These are phyloP conservation scores for Leistus spinibarbis DNA, from an alignment of 2,888 invertebrate genomes.

Conservation along the genomic window DNA sequence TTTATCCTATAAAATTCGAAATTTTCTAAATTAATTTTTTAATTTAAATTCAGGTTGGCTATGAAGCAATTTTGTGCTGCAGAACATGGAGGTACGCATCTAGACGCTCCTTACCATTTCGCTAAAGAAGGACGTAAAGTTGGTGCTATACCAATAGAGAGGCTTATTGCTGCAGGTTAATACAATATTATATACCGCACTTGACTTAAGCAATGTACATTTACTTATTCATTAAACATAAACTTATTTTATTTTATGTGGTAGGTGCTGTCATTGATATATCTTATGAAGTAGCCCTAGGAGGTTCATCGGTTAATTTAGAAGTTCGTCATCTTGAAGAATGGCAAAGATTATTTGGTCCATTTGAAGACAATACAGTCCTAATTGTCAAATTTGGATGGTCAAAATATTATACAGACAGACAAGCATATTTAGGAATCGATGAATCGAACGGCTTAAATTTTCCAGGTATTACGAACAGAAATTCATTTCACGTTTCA, in stretches of 20 bases:
- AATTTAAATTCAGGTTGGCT: slow-evolving; percentile 41
- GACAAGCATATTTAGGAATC: slow-evolving; percentile 57
- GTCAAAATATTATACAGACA: slow-evolving; percentile 59
- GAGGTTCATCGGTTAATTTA: slow-evolving; percentile 46
- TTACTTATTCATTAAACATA: background rate
- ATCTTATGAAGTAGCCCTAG: slow-evolving; percentile 42
- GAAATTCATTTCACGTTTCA: no score
- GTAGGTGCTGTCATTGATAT: slow-evolving; percentile 51
- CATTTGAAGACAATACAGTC: slow-evolving; percentile 55
- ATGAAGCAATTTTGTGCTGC: slow-evolving; percentile 57
- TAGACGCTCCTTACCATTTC: slow-evolving; percentile 66
- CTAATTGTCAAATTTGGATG: slow-evolving; percentile 62
- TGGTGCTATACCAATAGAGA: slow-evolving; percentile 57
- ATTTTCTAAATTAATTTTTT: background rate
- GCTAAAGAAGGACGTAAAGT: slow-evolving; percentile 57
- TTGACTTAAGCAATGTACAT: background rate
- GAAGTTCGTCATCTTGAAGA: slow-evolving; percentile 51
- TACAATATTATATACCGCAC: background rate
- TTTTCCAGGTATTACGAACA: slow-evolving; percentile 56
- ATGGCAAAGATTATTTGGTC: slow-evolving; percentile 56
- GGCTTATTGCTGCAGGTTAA: slow-evolving; percentile 55
- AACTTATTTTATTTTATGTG: slow-evolving; percentile 29
- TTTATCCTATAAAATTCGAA: background rate
- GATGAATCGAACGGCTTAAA: slow-evolving; percentile 43
- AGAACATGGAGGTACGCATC: slow-evolving; percentile 65